Percentiles rank a stretch among this genome's conserved stretches.
These are phyloP conservation scores for Elymnias hypermnestra DNA, from an alignment of 1,140 invertebrate genomes.

Conservation along the genomic window DNA sequence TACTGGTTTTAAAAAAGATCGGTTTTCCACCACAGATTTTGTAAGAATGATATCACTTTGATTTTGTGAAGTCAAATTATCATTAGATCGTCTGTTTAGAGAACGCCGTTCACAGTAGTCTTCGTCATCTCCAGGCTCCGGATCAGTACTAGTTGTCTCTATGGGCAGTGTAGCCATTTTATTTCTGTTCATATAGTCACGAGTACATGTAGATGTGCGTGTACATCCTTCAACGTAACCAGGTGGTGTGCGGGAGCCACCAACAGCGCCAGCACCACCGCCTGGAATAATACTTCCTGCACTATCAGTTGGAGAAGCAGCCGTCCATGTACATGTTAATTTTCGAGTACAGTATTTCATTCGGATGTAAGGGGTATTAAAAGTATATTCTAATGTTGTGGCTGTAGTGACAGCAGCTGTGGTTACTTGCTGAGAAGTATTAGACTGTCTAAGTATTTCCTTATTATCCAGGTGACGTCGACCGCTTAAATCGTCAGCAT, in stretches of 20 bases:
- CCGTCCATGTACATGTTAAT: conserved; percentile 65
- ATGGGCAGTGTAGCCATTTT: conserved; percentile 33
- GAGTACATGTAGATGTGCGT: conserved; percentile 58
- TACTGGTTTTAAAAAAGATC: no score
- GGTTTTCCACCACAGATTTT: no score
- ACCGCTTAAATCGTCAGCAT: conserved; percentile 22
- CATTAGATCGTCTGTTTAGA: conserved; percentile 38
- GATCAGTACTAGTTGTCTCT: conserved; percentile 13
- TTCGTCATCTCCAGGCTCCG: conserved; percentile 34
- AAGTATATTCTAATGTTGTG: conserved; percentile 32
- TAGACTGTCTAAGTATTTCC: conserved; percentile 9
- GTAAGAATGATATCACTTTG: no score
- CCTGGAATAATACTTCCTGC: conserved; percentile 27
- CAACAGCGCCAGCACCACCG: conserved; percentile 10
- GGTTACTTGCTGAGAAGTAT: no score
- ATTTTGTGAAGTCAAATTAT: not conserved
- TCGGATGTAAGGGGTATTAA: conserved; percentile 44
- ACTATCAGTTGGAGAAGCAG: conserved; percentile 30
- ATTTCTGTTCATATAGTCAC: conserved; percentile 54
- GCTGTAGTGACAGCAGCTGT: no score
- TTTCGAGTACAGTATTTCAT: conserved; percentile 58
- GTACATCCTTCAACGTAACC: conserved; percentile 64
- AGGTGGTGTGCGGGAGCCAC: conserved; percentile 47
- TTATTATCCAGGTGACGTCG: conserved; percentile 24
- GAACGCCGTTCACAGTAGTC: conserved; percentile 63